A percentile compares a stretch with the other conserved stretches of the same genome.
Conservation (phyloP, 1,140 invertebrate species). For the Ephestia elutella region DNA sequence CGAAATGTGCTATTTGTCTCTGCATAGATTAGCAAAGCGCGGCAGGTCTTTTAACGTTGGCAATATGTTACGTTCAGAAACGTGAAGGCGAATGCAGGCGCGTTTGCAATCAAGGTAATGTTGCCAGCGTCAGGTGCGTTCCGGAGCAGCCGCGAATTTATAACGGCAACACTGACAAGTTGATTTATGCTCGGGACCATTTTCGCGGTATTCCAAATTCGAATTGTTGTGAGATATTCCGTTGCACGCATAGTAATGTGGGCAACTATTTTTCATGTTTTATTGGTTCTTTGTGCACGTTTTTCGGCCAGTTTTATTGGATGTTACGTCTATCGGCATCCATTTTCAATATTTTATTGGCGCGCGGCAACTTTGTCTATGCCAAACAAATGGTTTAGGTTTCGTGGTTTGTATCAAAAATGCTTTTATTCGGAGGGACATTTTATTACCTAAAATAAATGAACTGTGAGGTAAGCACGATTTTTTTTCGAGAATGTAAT, state of each 20-base stretch:
- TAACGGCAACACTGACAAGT: conserved; percentile 58
- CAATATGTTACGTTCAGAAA: conserved; percentile 22
- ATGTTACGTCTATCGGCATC: not conserved
- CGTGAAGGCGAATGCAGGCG: conserved; percentile 37
- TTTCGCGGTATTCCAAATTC: conserved; percentile 39
- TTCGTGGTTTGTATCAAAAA: not conserved
- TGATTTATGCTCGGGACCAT: conserved; percentile 56
- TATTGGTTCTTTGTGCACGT: conserved; percentile 34
- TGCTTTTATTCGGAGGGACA: not conserved
- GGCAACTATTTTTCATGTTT: conserved; percentile 43
- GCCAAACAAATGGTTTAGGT: not conserved
- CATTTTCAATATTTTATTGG: conserved; percentile 5
- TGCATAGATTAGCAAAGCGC: conserved; percentile 3
- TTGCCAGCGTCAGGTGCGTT: conserved; percentile 57
- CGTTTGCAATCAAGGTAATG: conserved; percentile 60
- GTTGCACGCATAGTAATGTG: conserved; percentile 30
- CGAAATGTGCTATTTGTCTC: not conserved
- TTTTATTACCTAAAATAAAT: not conserved
- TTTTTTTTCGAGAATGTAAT: no score
- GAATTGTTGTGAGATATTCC: conserved; percentile 46
- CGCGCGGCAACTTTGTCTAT: not conserved
- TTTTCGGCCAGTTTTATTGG: conserved; percentile 12
- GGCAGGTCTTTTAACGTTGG: conserved; percentile 19
- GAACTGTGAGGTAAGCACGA: no score
- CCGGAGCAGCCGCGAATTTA: conserved; percentile 53